Percentiles rank a stretch among this genome's conserved stretches.
Evolutionary conservation across 2,888 invertebrate genomes (phyloP).

Genomic region (Eupsilia transversa): DNA sequence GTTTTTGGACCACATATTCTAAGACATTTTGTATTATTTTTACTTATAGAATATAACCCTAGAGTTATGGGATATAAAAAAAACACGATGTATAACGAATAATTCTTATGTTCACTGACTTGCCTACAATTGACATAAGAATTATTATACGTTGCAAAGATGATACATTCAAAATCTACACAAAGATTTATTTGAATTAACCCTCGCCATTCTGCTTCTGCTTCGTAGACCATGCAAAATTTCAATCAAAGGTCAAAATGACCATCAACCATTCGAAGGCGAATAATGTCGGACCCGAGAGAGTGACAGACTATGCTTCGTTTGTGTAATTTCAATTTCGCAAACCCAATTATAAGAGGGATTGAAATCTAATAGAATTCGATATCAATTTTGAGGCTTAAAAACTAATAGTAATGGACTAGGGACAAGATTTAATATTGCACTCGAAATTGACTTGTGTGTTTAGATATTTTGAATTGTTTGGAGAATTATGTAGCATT

Average conservation of each 20-base stretch:
- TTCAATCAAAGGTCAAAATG: slow-evolving; percentile 50
- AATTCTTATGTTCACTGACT: too few relatives aligned
- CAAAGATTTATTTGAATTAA: slow-evolving; percentile 4
- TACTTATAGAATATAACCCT: too few relatives aligned
- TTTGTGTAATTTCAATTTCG: slow-evolving; percentile 64
- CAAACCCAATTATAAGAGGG: slow-evolving; percentile 71
- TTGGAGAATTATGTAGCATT: slow-evolving; percentile 24
- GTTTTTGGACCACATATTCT: too few relatives aligned
- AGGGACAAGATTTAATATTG: slow-evolving; percentile 66
- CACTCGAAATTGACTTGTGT: slow-evolving; percentile 47
- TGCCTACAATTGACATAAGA: too few relatives aligned
- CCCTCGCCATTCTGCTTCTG: not conserved
- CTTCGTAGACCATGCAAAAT: slow-evolving; percentile 30
- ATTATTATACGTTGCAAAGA: not conserved
- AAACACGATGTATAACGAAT: too few relatives aligned
- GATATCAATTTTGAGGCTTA: slow-evolving; percentile 75
- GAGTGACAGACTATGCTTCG: slow-evolving; percentile 39
- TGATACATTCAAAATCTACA: not conserved
- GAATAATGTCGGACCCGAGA: slow-evolving; percentile 42
- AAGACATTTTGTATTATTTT: too few relatives aligned
- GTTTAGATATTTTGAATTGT: slow-evolving; percentile 48
- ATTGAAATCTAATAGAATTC: slow-evolving; percentile 70
- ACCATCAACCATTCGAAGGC: slow-evolving; percentile 36
- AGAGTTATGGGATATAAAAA: too few relatives aligned
- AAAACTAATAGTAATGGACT: slow-evolving; percentile 69